Conservation (phyloP, 2,113 vertebrate genomes). For the Actenoides lindsayi region DNA sequence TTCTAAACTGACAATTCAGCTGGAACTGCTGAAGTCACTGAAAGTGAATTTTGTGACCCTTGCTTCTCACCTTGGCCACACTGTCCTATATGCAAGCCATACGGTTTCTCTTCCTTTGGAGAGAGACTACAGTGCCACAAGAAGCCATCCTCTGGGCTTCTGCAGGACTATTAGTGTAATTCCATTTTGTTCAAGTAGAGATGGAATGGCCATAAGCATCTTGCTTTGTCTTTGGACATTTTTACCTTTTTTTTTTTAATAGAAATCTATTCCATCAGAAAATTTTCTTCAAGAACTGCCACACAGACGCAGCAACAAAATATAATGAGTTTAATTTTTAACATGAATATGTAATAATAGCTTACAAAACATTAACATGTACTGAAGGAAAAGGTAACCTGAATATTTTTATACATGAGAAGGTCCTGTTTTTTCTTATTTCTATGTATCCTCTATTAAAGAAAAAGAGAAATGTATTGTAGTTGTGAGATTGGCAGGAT, state of each 20-base stretch:
- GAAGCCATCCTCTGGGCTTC: neutral
- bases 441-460: neutral
- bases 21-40: neutral
- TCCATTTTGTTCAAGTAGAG: neutral
- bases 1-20: neutral
- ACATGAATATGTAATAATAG: neutral
- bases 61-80: neutral
- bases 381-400: neutral
- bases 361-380: neutral
- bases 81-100: fast-evolving
- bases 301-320: too few relatives aligned
- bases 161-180: neutral
- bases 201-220: neutral
- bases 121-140: neutral
- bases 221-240: neutral
- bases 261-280: neutral
- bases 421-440: neutral
- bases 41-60: neutral
- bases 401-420: neutral
- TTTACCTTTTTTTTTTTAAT: neutral
- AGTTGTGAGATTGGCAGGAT: neutral
- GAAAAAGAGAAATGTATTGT: neutral
- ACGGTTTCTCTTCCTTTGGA: neutral
- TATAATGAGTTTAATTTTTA: neutral
- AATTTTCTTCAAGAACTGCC: neutral